Conservation (phyloP, 2,113 vertebrate genomes). For the Fulica atra region DNA sequence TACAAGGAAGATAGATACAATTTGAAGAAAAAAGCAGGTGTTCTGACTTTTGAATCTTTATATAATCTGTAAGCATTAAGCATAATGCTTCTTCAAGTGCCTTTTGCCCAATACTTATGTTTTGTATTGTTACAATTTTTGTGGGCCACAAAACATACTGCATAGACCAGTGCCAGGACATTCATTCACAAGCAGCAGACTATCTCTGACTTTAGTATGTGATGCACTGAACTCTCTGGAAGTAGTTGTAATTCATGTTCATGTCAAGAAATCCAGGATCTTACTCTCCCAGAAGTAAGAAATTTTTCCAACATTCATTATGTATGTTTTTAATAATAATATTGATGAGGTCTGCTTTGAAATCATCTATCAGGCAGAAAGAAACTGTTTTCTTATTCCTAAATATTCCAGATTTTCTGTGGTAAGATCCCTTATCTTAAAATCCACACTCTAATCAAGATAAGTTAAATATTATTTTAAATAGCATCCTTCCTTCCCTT, state of each 20-base stretch:
- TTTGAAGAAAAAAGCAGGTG: fast-evolving
- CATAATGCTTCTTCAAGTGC: neutral
- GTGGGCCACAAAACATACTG: neutral
- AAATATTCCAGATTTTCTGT: neutral
- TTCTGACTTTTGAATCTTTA: neutral
- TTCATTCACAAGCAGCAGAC: neutral
- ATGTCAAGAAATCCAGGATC: neutral
- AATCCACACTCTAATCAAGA: neutral
- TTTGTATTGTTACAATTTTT: neutral
- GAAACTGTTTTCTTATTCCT: neutral
- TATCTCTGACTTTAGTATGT: neutral
- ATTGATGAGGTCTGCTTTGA: neutral
- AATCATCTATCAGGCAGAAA: neutral
- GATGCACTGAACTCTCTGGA: neutral
- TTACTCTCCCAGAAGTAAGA: neutral
- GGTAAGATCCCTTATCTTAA: neutral
- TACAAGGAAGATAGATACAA: neutral
- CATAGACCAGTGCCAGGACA: neutral
- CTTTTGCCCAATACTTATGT: neutral
- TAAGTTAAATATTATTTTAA: neutral
- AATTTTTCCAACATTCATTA: neutral
- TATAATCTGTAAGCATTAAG: neutral
- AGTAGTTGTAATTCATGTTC: neutral
- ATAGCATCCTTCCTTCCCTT: neutral
- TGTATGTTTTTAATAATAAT: neutral